Conservation (phyloP, 2,797 vertebrate species). For the Pogoniulus pusillus region DNA sequence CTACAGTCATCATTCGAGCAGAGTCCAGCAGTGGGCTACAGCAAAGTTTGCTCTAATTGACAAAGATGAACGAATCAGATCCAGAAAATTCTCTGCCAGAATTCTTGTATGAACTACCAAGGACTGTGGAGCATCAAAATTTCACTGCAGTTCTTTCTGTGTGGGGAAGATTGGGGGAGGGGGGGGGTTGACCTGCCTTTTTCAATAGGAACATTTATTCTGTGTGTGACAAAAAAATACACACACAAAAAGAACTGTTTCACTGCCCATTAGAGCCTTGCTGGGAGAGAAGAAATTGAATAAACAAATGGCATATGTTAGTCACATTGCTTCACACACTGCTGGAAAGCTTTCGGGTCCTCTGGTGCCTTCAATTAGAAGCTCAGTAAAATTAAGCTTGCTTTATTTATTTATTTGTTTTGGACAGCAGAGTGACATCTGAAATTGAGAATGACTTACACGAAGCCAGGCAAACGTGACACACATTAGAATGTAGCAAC, state of each 20-base stretch:
- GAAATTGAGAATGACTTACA: background rate
- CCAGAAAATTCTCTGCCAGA: background rate
- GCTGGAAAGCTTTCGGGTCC: background rate
- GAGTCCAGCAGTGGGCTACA: background rate
- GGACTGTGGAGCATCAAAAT: background rate
- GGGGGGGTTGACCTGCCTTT: background rate
- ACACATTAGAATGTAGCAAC: background rate
- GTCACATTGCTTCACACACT: background rate
- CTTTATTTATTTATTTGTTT: no score
- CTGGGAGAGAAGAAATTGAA: conserved; percentile 34
- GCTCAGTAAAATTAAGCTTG: background rate
- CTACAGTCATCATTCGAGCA: background rate
- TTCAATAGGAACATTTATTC: background rate
- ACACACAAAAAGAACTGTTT: background rate
- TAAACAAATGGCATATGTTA: conserved; percentile 19
- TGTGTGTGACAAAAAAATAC: background rate
- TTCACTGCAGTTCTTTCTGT: background rate
- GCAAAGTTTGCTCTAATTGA: background rate
- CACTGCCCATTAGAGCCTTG: background rate
- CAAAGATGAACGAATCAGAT: background rate
- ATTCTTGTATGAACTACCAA: background rate
- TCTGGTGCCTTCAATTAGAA: conserved; percentile 1
- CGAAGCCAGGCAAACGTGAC: background rate
- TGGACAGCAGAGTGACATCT: background rate
- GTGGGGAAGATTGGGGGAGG: background rate